Evolutionary conservation across 1,140 invertebrate genomes (phyloP).

Genomic region (Reticulitermes speratus): DNA sequence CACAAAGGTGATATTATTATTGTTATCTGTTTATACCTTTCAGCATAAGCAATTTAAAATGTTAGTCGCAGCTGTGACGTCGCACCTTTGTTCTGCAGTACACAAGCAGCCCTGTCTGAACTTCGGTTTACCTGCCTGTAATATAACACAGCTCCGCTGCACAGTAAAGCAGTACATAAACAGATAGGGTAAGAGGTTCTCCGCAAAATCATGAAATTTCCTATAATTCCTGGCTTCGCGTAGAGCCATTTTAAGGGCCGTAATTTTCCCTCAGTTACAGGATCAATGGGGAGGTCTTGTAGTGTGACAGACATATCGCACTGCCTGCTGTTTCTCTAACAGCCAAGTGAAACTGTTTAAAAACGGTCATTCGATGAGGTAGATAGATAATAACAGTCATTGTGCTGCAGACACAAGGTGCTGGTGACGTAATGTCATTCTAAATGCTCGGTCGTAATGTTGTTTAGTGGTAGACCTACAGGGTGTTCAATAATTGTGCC

Average conservation of each 20-base stretch:
- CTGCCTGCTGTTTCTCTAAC: not conserved
- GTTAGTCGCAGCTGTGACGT: too few species aligned
- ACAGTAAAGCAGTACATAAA: conserved; percentile 2
- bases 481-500: too few species aligned
- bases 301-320: not conserved
- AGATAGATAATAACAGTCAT: not conserved
- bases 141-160: not conserved
- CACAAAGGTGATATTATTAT: too few species aligned
- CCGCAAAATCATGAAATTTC: not conserved
- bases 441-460: not conserved
- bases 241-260: not conserved
- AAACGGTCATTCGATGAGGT: not conserved
- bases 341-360: not conserved
- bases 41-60: too few species aligned
- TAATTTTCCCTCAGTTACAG: not conserved
- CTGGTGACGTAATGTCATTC: too few species aligned
- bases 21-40: too few species aligned
- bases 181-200: not conserved
- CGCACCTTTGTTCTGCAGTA: too few species aligned
- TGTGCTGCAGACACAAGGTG: not conserved
- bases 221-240: not conserved
- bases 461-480: too few species aligned
- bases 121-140: too few species aligned
- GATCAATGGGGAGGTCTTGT: not conserved
- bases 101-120: too few species aligned